phyloP scores from a whole-genome alignment of 1,140 invertebrate genomes.

The Brachionus manjavacas region DNA sequence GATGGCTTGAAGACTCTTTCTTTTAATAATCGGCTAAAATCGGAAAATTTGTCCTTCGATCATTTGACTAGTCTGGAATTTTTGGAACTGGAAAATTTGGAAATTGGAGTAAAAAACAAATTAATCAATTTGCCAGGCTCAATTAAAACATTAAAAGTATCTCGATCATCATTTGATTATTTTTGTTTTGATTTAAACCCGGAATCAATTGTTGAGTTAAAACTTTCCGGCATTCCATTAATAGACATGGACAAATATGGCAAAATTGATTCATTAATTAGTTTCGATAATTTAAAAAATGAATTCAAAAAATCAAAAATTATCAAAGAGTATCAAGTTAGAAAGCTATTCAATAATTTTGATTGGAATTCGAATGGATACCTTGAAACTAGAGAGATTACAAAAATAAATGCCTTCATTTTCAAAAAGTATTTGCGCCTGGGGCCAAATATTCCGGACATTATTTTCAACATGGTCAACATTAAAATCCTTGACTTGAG shows the following conservation, averaged over 20 bases:
- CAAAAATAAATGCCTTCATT: constrained; percentile 18
- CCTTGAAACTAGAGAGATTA: not conserved
- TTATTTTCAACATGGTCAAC: not conserved
- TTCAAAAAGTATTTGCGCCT: constrained; percentile 17
- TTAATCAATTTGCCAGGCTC: not conserved
- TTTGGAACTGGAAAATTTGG: not conserved
- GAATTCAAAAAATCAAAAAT: not conserved
- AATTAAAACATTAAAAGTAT: not conserved
- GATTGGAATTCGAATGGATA: not conserved
- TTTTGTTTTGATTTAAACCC: not conserved
- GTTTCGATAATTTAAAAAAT: not conserved
- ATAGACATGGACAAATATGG: constrained; percentile 2
- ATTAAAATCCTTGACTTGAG: not conserved
- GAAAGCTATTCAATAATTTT: not conserved
- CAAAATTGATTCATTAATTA: not conserved
- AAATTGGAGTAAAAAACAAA: not conserved
- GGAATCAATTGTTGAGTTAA: not conserved
- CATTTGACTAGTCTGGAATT: not conserved
- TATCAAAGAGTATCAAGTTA: not conserved
- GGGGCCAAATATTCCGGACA: not conserved
- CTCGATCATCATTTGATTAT: not conserved
- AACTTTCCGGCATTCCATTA: not conserved
- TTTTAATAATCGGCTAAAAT: not conserved
- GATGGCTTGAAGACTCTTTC: not conserved
- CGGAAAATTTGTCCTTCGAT: not conserved